Evolutionary conservation across 2,797 vertebrate genomes (phyloP).

Genomic region (Notolabrus celidotus): DNA sequence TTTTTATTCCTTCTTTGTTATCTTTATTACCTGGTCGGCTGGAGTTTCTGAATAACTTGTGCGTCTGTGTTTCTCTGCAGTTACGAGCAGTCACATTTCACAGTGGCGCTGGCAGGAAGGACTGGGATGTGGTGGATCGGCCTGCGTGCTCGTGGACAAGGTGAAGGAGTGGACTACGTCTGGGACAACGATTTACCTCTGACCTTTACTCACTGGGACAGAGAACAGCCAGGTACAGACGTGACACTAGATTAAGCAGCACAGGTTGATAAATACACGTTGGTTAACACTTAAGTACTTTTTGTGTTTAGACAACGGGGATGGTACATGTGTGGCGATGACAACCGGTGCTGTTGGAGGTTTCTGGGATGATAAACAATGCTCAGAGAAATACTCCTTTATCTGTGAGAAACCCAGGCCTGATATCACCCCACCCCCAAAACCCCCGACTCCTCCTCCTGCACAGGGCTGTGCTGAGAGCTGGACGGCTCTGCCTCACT

Average conservation of each 20-base stretch:
- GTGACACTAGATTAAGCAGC: not conserved
- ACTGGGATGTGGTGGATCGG: conserved; percentile 85
- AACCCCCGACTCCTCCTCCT: conserved; percentile 75
- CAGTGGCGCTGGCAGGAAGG: conserved; percentile 72
- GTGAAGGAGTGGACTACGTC: conserved; percentile 83
- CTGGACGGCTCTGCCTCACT: conserved; percentile 76
- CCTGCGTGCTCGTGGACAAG: conserved; percentile 72
- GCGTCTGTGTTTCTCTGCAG: conserved; percentile 59
- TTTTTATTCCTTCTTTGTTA: too few species aligned
- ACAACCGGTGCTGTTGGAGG: conserved; percentile 77
- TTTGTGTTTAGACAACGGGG: conserved; percentile 71
- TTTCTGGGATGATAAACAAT: conserved; percentile 86
- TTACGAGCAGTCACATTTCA: conserved; percentile 87
- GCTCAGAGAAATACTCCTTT: conserved; percentile 72
- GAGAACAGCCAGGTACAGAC: conserved; percentile 82
- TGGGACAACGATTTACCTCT: conserved; percentile 81
- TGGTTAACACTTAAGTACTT: not conserved
- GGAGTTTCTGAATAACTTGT: not conserved
- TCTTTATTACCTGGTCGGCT: too few species aligned
- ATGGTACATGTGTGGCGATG: conserved; percentile 86
- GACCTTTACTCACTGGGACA: conserved; percentile 86
- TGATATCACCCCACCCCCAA: conserved; percentile 83
- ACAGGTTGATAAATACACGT: too few species aligned
- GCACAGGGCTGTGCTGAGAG: conserved; percentile 60
- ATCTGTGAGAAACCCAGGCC: conserved; percentile 82